These are phyloP conservation scores for Etheostoma spectabile DNA, from an alignment of 2,113 vertebrate species.

Conservation along the genomic window DNA sequence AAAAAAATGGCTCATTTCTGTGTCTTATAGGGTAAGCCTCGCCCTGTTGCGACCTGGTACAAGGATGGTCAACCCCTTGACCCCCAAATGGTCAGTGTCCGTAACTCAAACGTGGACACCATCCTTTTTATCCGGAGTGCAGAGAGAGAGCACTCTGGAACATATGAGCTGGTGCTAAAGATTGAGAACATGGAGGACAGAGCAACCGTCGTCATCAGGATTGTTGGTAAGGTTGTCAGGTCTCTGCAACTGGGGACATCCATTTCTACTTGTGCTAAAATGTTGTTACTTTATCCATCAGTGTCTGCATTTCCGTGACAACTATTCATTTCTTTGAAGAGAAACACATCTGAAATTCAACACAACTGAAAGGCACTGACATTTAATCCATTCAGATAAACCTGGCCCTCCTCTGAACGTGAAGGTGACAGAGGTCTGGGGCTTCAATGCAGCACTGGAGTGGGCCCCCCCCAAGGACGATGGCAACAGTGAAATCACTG, in stretches of 20 bases:
- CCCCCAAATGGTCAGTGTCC: constrained; percentile 80
- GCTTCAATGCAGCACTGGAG: constrained; percentile 89
- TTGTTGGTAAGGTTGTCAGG: constrained; percentile 83
- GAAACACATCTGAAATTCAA: not conserved
- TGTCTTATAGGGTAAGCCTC: constrained; percentile 88
- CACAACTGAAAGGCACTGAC: not conserved
- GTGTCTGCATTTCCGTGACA: not conserved
- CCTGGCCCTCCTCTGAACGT: constrained; percentile 86
- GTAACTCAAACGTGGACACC: constrained; percentile 86
- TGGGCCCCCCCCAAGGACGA: constrained; percentile 90
- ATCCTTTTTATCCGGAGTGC: constrained; percentile 91
- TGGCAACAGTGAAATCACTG: constrained; percentile 90
- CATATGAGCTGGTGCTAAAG: constrained; percentile 86
- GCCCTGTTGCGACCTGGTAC: constrained; percentile 87
- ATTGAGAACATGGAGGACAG: constrained; percentile 92
- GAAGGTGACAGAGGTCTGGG: constrained; percentile 90
- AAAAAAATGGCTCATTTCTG: not conserved
- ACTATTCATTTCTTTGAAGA: not conserved
- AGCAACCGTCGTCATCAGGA: constrained; percentile 83
- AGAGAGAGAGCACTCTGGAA: constrained; percentile 88
- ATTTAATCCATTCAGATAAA: constrained; percentile 82
- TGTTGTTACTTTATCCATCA: not conserved
- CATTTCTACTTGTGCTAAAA: no score
- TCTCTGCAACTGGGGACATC: not conserved
- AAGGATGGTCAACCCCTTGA: constrained; percentile 90